A percentile compares a stretch with the other conserved stretches of the same genome.
These are phyloP conservation scores for Onychorhynchus coronatus DNA, from an alignment of 2,113 vertebrate genomes.

Conservation along the genomic window DNA sequence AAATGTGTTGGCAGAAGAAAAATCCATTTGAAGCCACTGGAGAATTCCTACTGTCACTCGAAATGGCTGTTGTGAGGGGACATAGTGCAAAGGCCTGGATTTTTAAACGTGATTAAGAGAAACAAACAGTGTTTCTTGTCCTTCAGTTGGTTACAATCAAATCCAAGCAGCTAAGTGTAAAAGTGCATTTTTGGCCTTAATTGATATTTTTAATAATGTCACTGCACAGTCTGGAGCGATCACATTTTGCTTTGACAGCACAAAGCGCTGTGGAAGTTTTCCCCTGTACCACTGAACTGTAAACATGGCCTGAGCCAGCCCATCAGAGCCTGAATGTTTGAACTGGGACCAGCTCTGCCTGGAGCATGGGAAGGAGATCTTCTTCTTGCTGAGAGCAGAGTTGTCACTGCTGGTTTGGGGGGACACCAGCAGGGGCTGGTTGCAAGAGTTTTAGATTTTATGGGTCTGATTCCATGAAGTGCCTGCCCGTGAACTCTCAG, in stretches of 20 bases:
- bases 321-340: constrained; percentile 36
- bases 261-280: constrained; percentile 57
- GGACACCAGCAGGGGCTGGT: not conserved
- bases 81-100: constrained; percentile 15
- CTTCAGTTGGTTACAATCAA: constrained; percentile 55
- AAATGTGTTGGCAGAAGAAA: not conserved
- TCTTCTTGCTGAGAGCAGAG: not conserved
- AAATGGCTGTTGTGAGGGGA: constrained; percentile 23
- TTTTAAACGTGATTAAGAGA: constrained; percentile 64
- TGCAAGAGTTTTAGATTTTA: not conserved
- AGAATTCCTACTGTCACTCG: constrained; percentile 43
- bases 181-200: constrained; percentile 69
- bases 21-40: constrained; percentile 4
- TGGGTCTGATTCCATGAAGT: not conserved
- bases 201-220: constrained; percentile 68
- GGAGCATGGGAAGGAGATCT: not conserved
- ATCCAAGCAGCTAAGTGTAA: constrained; percentile 60
- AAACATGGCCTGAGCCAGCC: constrained; percentile 45
- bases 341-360: not conserved
- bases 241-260: constrained; percentile 64
- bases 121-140: constrained; percentile 64
- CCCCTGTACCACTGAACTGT: constrained; percentile 22
- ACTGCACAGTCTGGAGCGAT: constrained; percentile 38
- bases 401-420: not conserved
- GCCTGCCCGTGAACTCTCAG: not conserved